Conservation (phyloP, 2,797 vertebrate genomes). For the Poeciliopsis infans region DNA sequence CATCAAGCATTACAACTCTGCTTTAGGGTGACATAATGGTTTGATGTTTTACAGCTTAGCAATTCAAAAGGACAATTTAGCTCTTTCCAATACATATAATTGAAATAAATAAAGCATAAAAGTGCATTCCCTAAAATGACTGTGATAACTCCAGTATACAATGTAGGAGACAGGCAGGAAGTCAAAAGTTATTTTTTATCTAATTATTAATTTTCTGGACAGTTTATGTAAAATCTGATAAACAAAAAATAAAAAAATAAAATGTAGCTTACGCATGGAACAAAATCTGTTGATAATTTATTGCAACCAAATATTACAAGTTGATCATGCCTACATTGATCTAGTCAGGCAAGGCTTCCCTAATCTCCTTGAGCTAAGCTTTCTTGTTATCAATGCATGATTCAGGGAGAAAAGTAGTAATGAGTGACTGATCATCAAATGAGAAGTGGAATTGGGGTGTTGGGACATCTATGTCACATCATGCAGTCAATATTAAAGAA, state of each 20-base stretch:
- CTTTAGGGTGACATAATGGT: constrained; percentile 12
- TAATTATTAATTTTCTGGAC: not conserved
- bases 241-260: not conserved
- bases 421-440: too few species aligned
- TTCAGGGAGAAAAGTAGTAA: too few species aligned
- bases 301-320: too few species aligned
- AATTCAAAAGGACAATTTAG: not conserved
- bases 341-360: too few species aligned
- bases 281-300: too few species aligned
- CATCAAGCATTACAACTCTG: constrained; percentile 3
- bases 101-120: not conserved
- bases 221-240: not conserved
- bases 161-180: not conserved
- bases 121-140: not conserved
- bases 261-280: not conserved
- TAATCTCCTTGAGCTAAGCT: too few species aligned
- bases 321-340: too few species aligned
- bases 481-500: too few species aligned
- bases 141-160: not conserved
- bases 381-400: too few species aligned
- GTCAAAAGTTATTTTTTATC: not conserved
- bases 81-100: not conserved
- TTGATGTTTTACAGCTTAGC: not conserved
- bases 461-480: too few species aligned
- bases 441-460: too few species aligned